phyloP scores from a whole-genome alignment of 2,113 vertebrate genomes.

The Phocoena sinus region DNA sequence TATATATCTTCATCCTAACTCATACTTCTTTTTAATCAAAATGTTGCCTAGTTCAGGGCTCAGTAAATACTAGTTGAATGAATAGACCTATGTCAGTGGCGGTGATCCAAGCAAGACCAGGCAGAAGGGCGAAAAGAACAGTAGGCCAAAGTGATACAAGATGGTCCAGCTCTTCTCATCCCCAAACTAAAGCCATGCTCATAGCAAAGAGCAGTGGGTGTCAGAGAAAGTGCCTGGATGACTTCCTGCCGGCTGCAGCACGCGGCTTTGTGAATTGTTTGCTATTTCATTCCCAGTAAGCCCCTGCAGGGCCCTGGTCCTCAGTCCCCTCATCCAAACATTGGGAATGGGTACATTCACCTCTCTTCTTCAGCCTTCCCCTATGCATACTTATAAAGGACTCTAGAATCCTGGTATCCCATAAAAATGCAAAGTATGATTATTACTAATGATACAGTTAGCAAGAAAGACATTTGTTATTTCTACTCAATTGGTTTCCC shows the following conservation, averaged over 20 bases:
- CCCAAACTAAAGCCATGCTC: neutral
- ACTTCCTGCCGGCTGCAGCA: no score
- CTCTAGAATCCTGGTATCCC: slow-evolving; percentile 51
- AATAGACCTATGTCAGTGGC: neutral
- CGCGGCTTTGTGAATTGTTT: neutral
- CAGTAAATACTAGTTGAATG: neutral
- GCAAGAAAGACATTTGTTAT: slow-evolving; percentile 71
- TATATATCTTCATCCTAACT: neutral
- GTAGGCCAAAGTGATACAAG: neutral
- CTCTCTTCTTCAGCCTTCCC: neutral
- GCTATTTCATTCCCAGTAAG: neutral
- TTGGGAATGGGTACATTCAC: neutral
- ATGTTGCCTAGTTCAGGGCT: neutral
- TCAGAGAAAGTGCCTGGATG: neutral
- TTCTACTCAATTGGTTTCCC: slow-evolving; percentile 71
- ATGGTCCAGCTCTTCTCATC: neutral
- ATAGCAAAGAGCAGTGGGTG: neutral
- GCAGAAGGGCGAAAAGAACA: neutral
- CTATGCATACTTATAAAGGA: slow-evolving; percentile 58
- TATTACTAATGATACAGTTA: slow-evolving; percentile 73
- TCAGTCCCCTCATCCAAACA: neutral
- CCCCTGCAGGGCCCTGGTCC: neutral
- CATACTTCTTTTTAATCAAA: neutral
- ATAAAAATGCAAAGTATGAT: slow-evolving; percentile 69
- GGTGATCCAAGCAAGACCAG: neutral